Evolutionary conservation across 1,140 invertebrate species (phyloP).

Genomic region (Macrotrachela quadricornifera): DNA sequence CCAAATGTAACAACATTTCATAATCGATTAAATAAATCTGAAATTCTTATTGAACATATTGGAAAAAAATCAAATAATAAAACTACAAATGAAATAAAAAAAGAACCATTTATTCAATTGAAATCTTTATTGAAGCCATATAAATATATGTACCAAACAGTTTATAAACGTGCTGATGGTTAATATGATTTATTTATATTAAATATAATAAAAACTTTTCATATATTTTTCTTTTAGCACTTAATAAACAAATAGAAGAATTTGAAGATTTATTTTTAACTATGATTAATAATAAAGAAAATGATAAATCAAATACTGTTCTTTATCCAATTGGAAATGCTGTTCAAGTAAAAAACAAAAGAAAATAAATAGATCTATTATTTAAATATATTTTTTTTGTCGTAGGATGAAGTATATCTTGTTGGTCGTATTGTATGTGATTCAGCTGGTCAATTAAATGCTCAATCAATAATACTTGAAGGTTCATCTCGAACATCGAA

Average conservation of each 20-base stretch:
- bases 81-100: too few species aligned
- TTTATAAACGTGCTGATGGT: conserved; percentile 28
- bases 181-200: conserved; percentile 1
- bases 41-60: too few species aligned
- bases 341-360: conserved; percentile 17
- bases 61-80: too few species aligned
- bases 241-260: too few species aligned
- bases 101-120: too few species aligned
- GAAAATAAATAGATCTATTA: too few species aligned
- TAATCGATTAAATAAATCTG: too few species aligned
- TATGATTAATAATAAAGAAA: background rate
- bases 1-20: too few species aligned
- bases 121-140: background rate
- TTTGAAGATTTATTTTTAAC: conserved; percentile 9
- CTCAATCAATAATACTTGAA: conserved; percentile 44
- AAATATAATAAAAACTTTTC: background rate
- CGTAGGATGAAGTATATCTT: conserved; percentile 23
- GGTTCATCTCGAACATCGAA: conserved; percentile 34
- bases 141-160: conserved; percentile 37
- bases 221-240: too few species aligned
- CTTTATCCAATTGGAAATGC: conserved; percentile 9
- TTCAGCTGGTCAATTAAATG: conserved; percentile 44
- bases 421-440: conserved; percentile 51
- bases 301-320: conserved; percentile 5
- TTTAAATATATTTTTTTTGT: background rate